phyloP scores from a whole-genome alignment of 2,797 vertebrate species.

The Peromyscus aztecus region DNA sequence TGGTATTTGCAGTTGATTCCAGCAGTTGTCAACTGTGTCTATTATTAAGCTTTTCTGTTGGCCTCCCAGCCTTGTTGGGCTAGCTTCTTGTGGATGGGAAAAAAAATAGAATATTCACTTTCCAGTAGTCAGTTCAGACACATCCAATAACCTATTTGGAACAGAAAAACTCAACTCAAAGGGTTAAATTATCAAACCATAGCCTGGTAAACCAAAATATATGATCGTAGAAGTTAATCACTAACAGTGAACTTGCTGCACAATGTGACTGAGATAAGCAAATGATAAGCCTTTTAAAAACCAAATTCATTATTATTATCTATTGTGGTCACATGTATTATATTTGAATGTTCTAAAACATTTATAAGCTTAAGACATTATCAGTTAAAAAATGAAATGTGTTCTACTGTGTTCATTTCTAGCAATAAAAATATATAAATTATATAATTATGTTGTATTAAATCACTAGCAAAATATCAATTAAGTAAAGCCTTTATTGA shows the following conservation, averaged over 20 bases:
- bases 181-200: neutral
- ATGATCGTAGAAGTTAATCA: neutral
- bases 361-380: neutral
- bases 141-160: neutral
- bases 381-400: neutral
- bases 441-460: constrained; percentile 77
- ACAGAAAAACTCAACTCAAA: neutral
- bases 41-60: neutral
- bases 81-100: neutral
- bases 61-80: neutral
- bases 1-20: neutral
- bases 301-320: neutral
- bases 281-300: neutral
- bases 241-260: neutral
- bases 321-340: neutral
- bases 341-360: constrained; percentile 62
- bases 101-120: neutral
- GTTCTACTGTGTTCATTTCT: constrained; percentile 40
- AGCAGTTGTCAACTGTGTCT: neutral
- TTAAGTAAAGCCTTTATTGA: constrained; percentile 66
- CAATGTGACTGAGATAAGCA: neutral
- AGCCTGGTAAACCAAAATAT: neutral
- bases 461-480: constrained; percentile 76
- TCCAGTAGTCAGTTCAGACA: neutral
- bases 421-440: constrained; percentile 77